Evolutionary conservation across 2,888 invertebrate genomes (phyloP).

Genomic region (Carpatolechia fugitivella): DNA sequence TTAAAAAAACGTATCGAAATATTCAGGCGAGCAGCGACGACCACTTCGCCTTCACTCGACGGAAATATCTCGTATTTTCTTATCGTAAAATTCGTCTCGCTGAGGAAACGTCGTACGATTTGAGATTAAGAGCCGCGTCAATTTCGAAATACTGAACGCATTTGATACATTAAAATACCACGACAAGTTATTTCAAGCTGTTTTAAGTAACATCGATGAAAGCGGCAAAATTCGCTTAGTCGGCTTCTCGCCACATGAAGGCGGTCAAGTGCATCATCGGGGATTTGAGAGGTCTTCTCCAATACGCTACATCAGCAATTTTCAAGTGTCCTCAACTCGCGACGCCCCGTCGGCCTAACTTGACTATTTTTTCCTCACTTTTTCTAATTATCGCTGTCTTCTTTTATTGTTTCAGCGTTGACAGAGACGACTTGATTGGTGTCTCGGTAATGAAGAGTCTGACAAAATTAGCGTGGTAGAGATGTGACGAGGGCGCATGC

Average conservation of each 20-base stretch:
- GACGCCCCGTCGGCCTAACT: conserved; percentile 41
- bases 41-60: conserved; percentile 56
- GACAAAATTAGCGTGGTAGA: conserved; percentile 37
- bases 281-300: conserved; percentile 36
- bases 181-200: neutral
- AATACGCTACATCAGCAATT: conserved; percentile 54
- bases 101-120: conserved; percentile 39
- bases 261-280: conserved; percentile 71
- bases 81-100: conserved; percentile 28
- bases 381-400: conserved; percentile 51
- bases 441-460: conserved; percentile 17
- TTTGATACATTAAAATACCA: conserved; percentile 2
- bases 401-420: conserved; percentile 50
- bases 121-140: conserved; percentile 45
- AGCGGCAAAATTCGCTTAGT: conserved; percentile 47
- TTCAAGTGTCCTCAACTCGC: conserved; percentile 50
- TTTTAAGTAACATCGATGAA: conserved; percentile 13
- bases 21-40: conserved; percentile 16
- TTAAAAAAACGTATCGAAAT: conserved; percentile 44
- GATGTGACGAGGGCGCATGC: conserved; percentile 61
- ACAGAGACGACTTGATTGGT: conserved; percentile 57
- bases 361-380: conserved; percentile 33
- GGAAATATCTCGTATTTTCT: conserved; percentile 52
- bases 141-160: conserved; percentile 35
- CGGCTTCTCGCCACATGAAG: conserved; percentile 55